Evolutionary conservation across 1,140 invertebrate genomes (phyloP).

Genomic region (Bombus sylvicola): DNA sequence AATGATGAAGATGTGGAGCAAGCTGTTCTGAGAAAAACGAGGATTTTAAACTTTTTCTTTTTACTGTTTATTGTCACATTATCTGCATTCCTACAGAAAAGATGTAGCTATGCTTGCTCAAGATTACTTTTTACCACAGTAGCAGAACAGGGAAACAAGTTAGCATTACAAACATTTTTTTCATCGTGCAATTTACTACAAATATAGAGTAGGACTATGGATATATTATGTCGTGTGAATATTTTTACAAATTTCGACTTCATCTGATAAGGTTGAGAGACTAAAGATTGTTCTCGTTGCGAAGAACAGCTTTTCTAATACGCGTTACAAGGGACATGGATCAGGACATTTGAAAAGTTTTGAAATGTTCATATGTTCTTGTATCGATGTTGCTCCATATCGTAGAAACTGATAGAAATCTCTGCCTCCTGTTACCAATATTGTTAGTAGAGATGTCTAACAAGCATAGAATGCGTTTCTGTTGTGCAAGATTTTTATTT

Average conservation of each 20-base stretch:
- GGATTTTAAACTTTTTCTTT: conserved; percentile 65
- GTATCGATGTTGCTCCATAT: conserved; percentile 73
- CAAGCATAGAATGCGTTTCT: conserved; percentile 43
- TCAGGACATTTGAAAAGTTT: conserved; percentile 47
- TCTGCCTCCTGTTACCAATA: conserved; percentile 71
- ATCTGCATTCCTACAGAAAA: background rate
- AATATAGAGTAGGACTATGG: background rate
- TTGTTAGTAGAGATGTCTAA: conserved; percentile 61
- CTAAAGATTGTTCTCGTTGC: conserved; percentile 63
- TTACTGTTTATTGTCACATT: conserved; percentile 46
- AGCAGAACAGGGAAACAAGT: background rate
- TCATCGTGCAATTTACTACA: background rate
- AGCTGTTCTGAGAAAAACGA: conserved; percentile 75
- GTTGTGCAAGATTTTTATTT: conserved; percentile 39
- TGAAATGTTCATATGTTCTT: conserved; percentile 60
- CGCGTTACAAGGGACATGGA: background rate
- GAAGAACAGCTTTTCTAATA: conserved; percentile 36
- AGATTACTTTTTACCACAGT: background rate
- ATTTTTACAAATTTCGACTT: conserved; percentile 62
- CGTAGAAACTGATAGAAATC: conserved; percentile 60
- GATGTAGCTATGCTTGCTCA: background rate
- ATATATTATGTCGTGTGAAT: conserved; percentile 24
- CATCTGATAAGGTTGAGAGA: background rate
- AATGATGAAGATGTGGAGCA: conserved; percentile 82
- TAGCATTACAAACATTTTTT: background rate